Evolutionary conservation across 2,113 vertebrate genomes (phyloP), one percentile per base, ranked within the genome.

Genomic region (Argyrosomus japonicus): DNA sequence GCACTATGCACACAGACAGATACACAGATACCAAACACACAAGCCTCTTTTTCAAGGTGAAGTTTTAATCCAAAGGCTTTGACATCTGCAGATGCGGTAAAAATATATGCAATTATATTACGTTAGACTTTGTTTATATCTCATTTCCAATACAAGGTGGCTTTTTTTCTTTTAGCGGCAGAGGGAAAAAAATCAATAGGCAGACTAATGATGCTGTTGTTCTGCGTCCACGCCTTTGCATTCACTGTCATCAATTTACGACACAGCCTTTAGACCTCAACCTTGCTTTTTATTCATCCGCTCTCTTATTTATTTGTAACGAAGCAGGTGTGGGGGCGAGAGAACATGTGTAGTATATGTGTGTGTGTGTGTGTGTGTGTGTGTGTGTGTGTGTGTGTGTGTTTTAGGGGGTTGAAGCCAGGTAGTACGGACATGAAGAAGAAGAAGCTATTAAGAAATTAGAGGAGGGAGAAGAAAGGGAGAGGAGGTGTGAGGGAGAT

Each of bases 181-280:
- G 67, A 75, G 61, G 57, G 29, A 78, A 83, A 77, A 91, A 40
- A 94, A 94, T 95, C 94, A 93, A 95, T 94, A 89, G 60, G 56
- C 50, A 75, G 90, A 91, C 92, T 94, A 94, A 94, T 92, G 93
- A 94, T 85, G 88, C 75, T 61, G 76, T 60, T 81, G 83, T 90
- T 71, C 75, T 51, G 79, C 73, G 83, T 82, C 77, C 60, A 54
- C 32, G 23, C 84, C 84, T 89, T 88, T 89, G 87, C 85, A 84
- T 87, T 91, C 79, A 69, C 78, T 69, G 75, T 85, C 87, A 87
- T 91, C 83, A 89, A 86, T 91, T 93, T 90, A 90, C 70, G 19
- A 87, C 79, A 62, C 73, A 82, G 69, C 78, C 87, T 75, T 82
- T 74, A 78, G 83, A 88, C 80, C 78, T 87, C 75, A 63, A 57